Conservation (phyloP, 2,797 vertebrate species). For the Anas flavirostris region DNA sequence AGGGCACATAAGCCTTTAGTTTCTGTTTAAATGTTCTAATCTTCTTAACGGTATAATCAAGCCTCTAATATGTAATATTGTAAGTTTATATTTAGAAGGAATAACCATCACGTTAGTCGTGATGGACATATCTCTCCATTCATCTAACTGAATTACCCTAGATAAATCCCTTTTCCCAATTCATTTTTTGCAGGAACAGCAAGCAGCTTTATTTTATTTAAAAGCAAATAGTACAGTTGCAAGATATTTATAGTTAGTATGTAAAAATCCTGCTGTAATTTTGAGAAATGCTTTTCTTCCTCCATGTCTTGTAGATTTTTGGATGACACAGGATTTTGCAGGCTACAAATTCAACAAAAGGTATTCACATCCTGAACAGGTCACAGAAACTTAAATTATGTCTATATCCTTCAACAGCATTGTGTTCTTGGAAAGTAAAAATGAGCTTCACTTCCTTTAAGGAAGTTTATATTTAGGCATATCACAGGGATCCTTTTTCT, state of each 20-base stretch:
- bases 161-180: slow-evolving; percentile 41
- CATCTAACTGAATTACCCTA: slow-evolving; percentile 60
- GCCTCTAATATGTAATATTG: slow-evolving; percentile 58
- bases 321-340: neutral
- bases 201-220: slow-evolving; percentile 56
- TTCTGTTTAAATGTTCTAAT: slow-evolving; percentile 64
- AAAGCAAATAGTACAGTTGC: slow-evolving; percentile 44
- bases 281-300: neutral
- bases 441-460: neutral
- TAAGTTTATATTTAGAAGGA: slow-evolving; percentile 71
- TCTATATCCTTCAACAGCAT: neutral
- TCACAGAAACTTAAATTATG: neutral
- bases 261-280: slow-evolving; percentile 41
- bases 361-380: neutral
- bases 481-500: neutral
- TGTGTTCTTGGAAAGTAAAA: neutral
- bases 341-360: neutral
- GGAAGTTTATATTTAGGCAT: neutral
- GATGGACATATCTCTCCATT: slow-evolving; percentile 63
- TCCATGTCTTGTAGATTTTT: neutral
- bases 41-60: slow-evolving; percentile 68
- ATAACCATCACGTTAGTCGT: slow-evolving; percentile 30
- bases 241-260: slow-evolving; percentile 56
- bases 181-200: slow-evolving; percentile 53
- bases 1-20: slow-evolving; percentile 49